phyloP scores from a whole-genome alignment of 2,113 vertebrate genomes.

The Rhadina sibilatrix region DNA sequence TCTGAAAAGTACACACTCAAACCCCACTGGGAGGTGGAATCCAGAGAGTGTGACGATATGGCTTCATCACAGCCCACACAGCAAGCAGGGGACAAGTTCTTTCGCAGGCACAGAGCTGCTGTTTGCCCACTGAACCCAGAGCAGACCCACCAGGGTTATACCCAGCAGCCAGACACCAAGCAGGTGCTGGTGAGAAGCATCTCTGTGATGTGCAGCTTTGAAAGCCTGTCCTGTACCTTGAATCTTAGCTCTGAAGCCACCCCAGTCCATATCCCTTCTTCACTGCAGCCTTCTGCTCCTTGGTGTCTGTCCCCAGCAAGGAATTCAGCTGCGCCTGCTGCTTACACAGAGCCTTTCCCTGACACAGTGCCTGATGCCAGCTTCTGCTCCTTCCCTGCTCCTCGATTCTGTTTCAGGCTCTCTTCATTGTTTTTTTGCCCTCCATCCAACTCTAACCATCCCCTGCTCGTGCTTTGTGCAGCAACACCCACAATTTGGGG shows the following conservation, averaged over 20 bases:
- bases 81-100: background rate
- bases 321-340: background rate
- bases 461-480: background rate
- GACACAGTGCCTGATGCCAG: fast-evolving
- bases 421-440: background rate
- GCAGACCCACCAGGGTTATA: background rate
- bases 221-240: background rate
- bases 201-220: background rate
- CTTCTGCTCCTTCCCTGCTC: background rate
- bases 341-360: background rate
- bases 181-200: background rate
- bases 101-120: background rate
- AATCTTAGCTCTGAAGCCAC: background rate
- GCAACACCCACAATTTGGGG: background rate
- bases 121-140: background rate
- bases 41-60: background rate
- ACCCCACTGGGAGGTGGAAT: background rate
- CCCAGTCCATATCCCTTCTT: background rate
- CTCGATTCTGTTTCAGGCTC: background rate
- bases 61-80: background rate
- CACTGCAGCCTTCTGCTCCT: background rate
- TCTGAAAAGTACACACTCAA: background rate
- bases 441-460: background rate
- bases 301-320: background rate
- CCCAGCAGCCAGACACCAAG: background rate